Percentiles rank a stretch among this genome's conserved stretches.
phyloP scores from a whole-genome alignment of 1,140 invertebrate species.

The Colletes latitarsis region DNA sequence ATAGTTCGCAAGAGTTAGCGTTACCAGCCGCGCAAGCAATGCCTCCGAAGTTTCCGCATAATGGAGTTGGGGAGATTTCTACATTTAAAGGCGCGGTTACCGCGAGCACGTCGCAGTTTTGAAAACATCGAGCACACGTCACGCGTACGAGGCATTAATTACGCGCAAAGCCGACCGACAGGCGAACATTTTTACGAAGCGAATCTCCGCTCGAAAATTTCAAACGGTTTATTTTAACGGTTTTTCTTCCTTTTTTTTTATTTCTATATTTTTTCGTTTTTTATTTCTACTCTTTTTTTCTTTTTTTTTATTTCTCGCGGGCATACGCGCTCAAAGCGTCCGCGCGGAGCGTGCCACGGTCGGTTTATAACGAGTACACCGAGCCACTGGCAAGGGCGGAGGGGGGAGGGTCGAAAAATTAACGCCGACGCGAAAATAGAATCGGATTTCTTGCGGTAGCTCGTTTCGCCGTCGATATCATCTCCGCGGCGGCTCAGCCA shows the following conservation, averaged over 20 bases:
- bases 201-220: neutral
- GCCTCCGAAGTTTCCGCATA: slow-evolving; percentile 20
- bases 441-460: neutral
- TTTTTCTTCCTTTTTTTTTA: neutral
- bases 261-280: too few species aligned
- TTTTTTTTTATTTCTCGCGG: neutral
- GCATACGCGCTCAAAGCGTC: neutral
- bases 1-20: slow-evolving; percentile 44
- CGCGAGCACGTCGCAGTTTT: neutral
- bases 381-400: too few species aligned
- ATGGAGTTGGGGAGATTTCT: slow-evolving; percentile 28
- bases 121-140: neutral
- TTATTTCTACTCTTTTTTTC: too few species aligned
- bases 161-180: neutral
- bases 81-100: neutral
- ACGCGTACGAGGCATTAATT: neutral
- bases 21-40: slow-evolving; percentile 42
- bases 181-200: neutral
- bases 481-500: slow-evolving; percentile 30
- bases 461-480: slow-evolving; percentile 25
- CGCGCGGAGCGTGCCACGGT: neutral
- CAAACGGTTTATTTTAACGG: neutral
- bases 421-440: neutral
- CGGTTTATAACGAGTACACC: too few species aligned
- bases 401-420: neutral